phyloP scores from a whole-genome alignment of 2,113 vertebrate species.

The Silurus meridionalis region DNA sequence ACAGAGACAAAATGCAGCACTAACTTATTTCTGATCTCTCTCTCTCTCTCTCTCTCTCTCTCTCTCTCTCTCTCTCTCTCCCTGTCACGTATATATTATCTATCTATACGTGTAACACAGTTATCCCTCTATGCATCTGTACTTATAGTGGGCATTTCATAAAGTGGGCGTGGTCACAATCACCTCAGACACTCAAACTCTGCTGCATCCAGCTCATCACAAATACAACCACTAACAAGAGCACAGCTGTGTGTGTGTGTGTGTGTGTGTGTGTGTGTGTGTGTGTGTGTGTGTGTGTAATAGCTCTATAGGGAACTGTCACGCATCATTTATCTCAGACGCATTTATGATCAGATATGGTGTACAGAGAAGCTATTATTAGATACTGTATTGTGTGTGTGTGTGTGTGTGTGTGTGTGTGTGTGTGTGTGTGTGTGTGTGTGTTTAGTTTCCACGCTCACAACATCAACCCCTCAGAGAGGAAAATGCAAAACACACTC shows the following conservation, averaged over 20 bases:
- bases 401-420: conserved; percentile 20
- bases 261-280: background rate
- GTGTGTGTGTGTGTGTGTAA: conserved; percentile 6
- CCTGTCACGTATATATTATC: background rate
- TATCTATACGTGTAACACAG: background rate
- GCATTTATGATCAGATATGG: background rate
- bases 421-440: conserved; percentile 16
- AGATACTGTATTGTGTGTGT: background rate
- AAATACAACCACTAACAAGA: background rate
- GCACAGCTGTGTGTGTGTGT: no score
- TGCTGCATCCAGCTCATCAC: background rate
- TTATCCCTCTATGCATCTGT: background rate
- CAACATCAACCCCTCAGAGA: background rate
- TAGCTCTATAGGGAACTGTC: background rate
- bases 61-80: background rate
- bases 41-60: no score
- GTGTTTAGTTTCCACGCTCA: background rate
- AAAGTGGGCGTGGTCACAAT: background rate
- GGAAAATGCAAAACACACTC: background rate
- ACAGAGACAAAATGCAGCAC: background rate
- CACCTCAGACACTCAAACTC: background rate
- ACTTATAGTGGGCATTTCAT: background rate
- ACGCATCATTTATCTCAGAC: background rate
- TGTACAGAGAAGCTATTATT: background rate
- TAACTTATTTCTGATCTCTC: background rate